Percentiles rank a stretch among this genome's conserved stretches.
phyloP scores from a whole-genome alignment of 2,113 vertebrate species.

The Symphodus melops region DNA sequence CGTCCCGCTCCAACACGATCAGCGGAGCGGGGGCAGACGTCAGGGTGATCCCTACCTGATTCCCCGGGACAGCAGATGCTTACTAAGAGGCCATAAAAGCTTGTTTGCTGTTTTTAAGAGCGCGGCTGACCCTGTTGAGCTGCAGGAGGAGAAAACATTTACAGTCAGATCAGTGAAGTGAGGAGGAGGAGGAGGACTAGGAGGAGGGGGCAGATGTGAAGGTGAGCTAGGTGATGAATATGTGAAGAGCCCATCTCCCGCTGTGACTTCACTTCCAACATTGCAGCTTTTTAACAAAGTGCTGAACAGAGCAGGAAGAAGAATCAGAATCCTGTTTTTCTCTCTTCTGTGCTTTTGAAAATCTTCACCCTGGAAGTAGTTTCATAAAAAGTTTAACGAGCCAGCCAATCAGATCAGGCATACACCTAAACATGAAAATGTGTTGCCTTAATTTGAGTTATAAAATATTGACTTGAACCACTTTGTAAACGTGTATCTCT shows the following conservation, averaged over 20 bases:
- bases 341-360: no score
- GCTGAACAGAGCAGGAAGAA: conserved; percentile 43
- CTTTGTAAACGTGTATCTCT: no score
- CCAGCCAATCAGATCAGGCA: no score
- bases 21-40: conserved; percentile 18
- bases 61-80: conserved; percentile 46
- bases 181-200: background rate
- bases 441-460: no score
- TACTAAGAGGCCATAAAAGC: conserved; percentile 56
- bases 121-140: conserved; percentile 19
- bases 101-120: conserved; percentile 29
- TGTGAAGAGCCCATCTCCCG: conserved; percentile 37
- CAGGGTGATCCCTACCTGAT: conserved; percentile 35
- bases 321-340: background rate
- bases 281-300: conserved; percentile 28
- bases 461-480: no score
- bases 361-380: no score
- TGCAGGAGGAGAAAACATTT: conserved; percentile 18
- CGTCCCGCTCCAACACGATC: conserved; percentile 29
- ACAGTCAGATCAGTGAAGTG: conserved; percentile 20
- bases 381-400: no score
- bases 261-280: conserved; percentile 32
- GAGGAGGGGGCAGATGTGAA: background rate
- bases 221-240: conserved; percentile 48
- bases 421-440: no score